phyloP scores from a whole-genome alignment of 2,888 invertebrate species.

The Aspidiotus rigidus region DNA sequence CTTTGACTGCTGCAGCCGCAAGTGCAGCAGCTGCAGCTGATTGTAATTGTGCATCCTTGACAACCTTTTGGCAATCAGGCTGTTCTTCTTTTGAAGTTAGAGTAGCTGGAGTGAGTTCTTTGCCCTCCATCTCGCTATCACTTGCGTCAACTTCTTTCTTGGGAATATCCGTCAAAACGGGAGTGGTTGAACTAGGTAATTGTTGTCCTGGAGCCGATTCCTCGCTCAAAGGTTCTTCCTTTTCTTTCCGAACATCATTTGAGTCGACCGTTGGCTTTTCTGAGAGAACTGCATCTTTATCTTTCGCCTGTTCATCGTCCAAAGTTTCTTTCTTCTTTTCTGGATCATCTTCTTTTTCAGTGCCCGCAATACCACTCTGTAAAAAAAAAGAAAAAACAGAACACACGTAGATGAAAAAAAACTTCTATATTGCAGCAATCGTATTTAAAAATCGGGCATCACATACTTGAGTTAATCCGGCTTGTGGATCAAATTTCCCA shows the following conservation, averaged over 20 bases:
- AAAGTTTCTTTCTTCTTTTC: constrained; percentile 38
- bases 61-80: constrained; percentile 41
- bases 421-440: not conserved
- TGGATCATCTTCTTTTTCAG: constrained; percentile 49
- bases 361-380: constrained; percentile 90
- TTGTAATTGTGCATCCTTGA: constrained; percentile 71
- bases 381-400: constrained; percentile 3
- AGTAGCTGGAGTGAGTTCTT: constrained; percentile 24
- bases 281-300: constrained; percentile 36
- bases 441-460: not conserved
- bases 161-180: not conserved
- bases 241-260: not conserved
- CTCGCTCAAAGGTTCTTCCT: not conserved
- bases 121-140: constrained; percentile 32
- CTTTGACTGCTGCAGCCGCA: constrained; percentile 96
- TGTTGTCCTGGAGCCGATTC: not conserved
- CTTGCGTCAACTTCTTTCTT: constrained; percentile 39
- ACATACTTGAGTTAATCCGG: constrained; percentile 55
- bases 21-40: constrained; percentile 94
- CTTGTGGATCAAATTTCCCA: constrained; percentile 64
- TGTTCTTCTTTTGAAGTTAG: constrained; percentile 35
- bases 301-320: constrained; percentile 36
- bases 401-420: not conserved
- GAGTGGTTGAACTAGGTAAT: not conserved
- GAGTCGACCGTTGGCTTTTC: constrained; percentile 36